A percentile compares a stretch with the other conserved stretches of the same genome.
phyloP scores from a whole-genome alignment of 2,888 invertebrate species.

The Chelonus formosanus region DNA sequence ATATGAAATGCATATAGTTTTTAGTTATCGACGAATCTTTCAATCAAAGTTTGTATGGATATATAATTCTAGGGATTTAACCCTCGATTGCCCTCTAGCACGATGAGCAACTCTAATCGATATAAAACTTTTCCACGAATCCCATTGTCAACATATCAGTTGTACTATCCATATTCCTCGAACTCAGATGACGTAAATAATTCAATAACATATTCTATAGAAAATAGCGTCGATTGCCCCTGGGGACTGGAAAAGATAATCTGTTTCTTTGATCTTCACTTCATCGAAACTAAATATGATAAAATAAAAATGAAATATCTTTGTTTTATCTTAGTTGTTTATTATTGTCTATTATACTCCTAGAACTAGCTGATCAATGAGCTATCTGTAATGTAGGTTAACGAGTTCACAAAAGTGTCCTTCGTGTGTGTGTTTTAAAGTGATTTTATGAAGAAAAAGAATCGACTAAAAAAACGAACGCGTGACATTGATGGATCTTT shows the following conservation, averaged over 20 bases:
- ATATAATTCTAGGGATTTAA: background rate
- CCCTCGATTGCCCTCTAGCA: background rate
- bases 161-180: slow-evolving; percentile 17
- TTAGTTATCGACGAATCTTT: background rate
- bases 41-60: slow-evolving; percentile 5
- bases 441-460: slow-evolving; percentile 5
- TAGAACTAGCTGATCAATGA: slow-evolving; percentile 26
- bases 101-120: slow-evolving; percentile 15
- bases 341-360: slow-evolving; percentile 7
- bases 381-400: slow-evolving; percentile 29
- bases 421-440: slow-evolving; percentile 19
- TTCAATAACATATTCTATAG: slow-evolving; percentile 10
- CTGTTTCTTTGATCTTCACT: background rate
- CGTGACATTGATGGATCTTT: slow-evolving; percentile 17
- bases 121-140: background rate
- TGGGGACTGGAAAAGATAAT: background rate
- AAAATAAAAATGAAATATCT: background rate
- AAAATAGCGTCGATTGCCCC: background rate
- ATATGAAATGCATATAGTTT: too few species aligned
- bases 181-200: slow-evolving; percentile 23
- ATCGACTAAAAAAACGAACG: slow-evolving; percentile 9
- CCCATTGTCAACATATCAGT: slow-evolving; percentile 6
- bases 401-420: slow-evolving; percentile 31
- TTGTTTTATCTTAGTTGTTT: slow-evolving; percentile 1
- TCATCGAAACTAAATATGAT: too few species aligned